Evolutionary conservation across 2,113 vertebrate genomes (phyloP), one percentile per base, ranked within the genome.

Genomic region (Glaucomys volans): DNA sequence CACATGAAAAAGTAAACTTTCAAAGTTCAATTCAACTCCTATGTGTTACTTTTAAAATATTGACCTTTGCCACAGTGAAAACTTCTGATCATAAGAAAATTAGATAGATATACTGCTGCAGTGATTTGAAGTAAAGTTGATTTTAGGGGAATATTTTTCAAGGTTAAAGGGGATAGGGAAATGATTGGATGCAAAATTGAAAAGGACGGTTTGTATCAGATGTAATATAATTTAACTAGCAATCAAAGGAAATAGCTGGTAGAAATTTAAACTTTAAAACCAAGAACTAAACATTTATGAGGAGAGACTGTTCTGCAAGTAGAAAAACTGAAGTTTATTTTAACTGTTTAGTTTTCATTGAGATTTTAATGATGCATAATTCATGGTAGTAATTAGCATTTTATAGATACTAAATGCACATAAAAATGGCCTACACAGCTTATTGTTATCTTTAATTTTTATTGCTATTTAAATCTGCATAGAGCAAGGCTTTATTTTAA

Each of bases 191-290:
- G 79, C 18, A 44, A 89, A 95, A 97, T 44, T 92, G 74, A 87
- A 93, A 96, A 72, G 4, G 93, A 81, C 5, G 80, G 13, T 50
- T 28, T 57, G 26, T 92, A 75, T 96, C 54, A 71, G 64, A 84
- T 93, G 54, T 95, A 95, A 95, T 64, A 71, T 54, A 96, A 90
- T 90, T 94, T 89, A 95, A 88, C 47, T 77, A 95, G 47, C 54
- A 91, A 97, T 95, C 47, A 82, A 52, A 95, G 74, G 40, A 95
- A 64, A 89, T 13, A 30, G 18, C 37, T 92, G 47, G 75, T 90
- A 75, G 84, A 96, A 91, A 87, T 92, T 90, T 74, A 90, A 96
- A 91, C 62, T 90, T 94, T 93, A 95, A 92, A 90, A 94, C 69
- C 47, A 79, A 92, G 6, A 96, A 54, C 40, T 92, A 87, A 93